Conservation (phyloP, 2,888 invertebrate genomes). For the Dryocosmus kuriphilus region DNA sequence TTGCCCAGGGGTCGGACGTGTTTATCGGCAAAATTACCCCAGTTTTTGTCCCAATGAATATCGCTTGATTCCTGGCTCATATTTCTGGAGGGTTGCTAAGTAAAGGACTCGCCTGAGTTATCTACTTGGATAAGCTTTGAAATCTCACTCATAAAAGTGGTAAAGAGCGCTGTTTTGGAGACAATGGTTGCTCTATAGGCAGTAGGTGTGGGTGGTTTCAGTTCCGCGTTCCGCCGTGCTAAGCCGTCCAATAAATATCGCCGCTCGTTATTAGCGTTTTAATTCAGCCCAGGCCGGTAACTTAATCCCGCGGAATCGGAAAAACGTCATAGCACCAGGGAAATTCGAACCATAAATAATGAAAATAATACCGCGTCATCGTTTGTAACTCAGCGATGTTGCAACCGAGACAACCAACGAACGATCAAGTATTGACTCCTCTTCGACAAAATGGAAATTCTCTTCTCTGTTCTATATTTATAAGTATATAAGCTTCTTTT, state of each 20-base stretch:
- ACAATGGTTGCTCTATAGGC: conserved; percentile 62
- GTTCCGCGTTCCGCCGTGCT: conserved; percentile 56
- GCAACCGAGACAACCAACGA: conserved; percentile 35
- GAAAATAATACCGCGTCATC: conserved; percentile 71
- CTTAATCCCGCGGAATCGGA: conserved; percentile 73
- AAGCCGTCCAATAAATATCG: conserved; percentile 75
- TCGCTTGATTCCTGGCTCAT: conserved; percentile 56
- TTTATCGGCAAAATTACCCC: conserved; percentile 22
- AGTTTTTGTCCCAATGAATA: conserved; percentile 53
- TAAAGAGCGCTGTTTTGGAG: conserved; percentile 72
- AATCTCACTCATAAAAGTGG: conserved; percentile 74
- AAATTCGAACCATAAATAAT: conserved; percentile 72
- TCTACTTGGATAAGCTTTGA: conserved; percentile 70
- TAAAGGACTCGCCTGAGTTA: conserved; percentile 66
- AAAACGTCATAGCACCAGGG: conserved; percentile 64
- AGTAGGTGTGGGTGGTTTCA: conserved; percentile 52
- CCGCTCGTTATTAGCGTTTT: conserved; percentile 75
- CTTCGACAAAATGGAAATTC: not conserved
- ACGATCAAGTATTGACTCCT: conserved; percentile 55
- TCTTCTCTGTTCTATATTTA: not conserved
- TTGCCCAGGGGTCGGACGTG: conserved; percentile 9
- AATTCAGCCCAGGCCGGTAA: conserved; percentile 71
- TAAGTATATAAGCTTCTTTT: not conserved
- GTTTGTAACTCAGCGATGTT: conserved; percentile 65
- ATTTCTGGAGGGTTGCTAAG: conserved; percentile 54